Base-by-base conservation (phyloP, 1,140 invertebrate species). In the Conus betulinus region DNA sequence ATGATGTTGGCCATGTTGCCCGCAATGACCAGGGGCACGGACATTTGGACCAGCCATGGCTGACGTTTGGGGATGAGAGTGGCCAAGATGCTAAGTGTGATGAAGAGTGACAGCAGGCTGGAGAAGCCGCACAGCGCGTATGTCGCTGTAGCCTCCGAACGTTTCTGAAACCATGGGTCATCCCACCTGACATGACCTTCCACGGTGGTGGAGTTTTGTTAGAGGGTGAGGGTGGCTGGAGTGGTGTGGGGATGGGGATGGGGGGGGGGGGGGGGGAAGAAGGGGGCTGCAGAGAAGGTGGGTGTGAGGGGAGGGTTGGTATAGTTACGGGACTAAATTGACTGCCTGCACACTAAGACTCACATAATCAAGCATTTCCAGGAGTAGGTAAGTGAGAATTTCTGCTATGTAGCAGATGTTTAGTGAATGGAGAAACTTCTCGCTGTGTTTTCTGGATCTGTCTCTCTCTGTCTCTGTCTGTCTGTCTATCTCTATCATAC, bases 121-220 rank as follows among this genome's bases (percentile, higher is more conserved):
- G 98, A 97, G 95, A 99, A 99, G 0, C 99, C 98, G 94, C 98
- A 99, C n/a, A 99, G 96, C 0, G 98, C 98, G 94, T 97, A 99
- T 0, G 99, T 99, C 0, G 98, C 97, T 71, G 99, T 98, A 0
- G 97, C 96, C 91, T 97, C 96, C 78, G 97, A 97, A 93, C 98
- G 95, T 7, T 95, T 94, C 97, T 98, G 89, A 74, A n/a, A n/a
- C 13, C n/a, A 74, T 39, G 39, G 39, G 39, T 39, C 3, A 39
- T 39, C 39, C 39, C 39, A 1, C 39, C 39, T 39, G 39, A 39
- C 39, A 3, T 39, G 39, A 39, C 39, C 39, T 39, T 39, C 39
- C 39, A 39, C 39, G 39, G 39, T 39, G 39, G 39, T 39, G 39
- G 39, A 39, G 39, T 39, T 39, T 39, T 3, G 39, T 39, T 39